Conservation (phyloP, 2,888 invertebrate genomes). For the Drosophila siamana region DNA sequence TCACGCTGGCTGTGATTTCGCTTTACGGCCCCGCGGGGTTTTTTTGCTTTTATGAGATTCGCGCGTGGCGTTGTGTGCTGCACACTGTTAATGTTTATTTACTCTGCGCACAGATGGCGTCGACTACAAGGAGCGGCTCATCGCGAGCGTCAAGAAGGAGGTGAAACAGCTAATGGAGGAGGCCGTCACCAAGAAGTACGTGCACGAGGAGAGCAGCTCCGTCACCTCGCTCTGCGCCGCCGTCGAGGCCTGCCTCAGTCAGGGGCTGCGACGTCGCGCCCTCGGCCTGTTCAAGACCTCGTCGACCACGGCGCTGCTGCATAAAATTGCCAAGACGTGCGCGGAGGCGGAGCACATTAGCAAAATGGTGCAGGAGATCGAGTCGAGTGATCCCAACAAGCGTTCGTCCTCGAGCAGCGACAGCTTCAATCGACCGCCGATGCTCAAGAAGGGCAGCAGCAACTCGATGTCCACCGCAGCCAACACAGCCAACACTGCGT, state of each 20-base stretch:
- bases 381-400: conserved; percentile 88
- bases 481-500: conserved; percentile 29
- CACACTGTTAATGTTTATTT: conserved; percentile 44
- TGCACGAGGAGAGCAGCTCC: conserved; percentile 96
- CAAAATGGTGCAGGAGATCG: conserved; percentile 91
- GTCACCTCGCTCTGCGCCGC: conserved; percentile 96
- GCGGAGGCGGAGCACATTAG: conserved; percentile 92
- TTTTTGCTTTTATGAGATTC: conserved; percentile 61
- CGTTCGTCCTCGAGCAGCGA: conserved; percentile 89
- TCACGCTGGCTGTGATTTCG: conserved; percentile 64
- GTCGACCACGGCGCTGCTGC: conserved; percentile 95
- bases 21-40: conserved; percentile 60
- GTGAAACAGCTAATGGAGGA: conserved; percentile 99
- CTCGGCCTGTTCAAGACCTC: conserved; percentile 96
- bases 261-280: conserved; percentile 89
- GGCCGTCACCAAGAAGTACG: conserved; percentile 95
- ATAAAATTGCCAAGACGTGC: conserved; percentile 94
- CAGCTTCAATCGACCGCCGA: conserved; percentile 88
- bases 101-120: conserved; percentile 72
- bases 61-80: conserved; percentile 22
- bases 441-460: conserved; percentile 89
- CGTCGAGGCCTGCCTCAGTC: conserved; percentile 94
- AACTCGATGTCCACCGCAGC: conserved; percentile 85
- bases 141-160: conserved; percentile 94
- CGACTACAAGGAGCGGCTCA: conserved; percentile 91